phyloP scores from a whole-genome alignment of 2,113 vertebrate genomes.

The Mixornis gularis region DNA sequence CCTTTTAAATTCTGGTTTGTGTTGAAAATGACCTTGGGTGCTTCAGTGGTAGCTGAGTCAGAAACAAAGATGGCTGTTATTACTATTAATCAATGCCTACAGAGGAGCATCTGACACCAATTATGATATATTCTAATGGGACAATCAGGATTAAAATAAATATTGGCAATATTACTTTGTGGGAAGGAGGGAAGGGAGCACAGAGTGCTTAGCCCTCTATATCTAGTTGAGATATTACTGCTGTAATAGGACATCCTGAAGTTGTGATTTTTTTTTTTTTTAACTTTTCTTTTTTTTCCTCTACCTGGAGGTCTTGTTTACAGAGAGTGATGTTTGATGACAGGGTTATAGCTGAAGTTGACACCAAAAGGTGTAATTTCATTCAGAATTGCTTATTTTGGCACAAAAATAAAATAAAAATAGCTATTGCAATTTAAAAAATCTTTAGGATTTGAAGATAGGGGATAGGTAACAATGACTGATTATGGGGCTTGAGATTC shows the following conservation, averaged over 20 bases:
- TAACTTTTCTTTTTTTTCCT: accelerated
- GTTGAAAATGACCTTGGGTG: background rate
- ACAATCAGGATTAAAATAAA: background rate
- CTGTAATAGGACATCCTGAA: background rate
- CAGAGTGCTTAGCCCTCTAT: background rate
- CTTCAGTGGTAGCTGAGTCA: background rate
- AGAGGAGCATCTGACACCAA: background rate
- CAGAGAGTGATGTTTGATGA: background rate
- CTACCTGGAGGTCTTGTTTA: background rate
- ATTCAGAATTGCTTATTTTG: background rate
- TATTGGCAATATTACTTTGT: background rate
- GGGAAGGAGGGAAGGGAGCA: background rate
- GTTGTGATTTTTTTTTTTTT: too few species aligned
- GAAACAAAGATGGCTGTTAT: background rate
- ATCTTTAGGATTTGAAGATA: background rate
- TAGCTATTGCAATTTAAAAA: background rate
- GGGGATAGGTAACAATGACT: background rate
- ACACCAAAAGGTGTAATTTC: background rate
- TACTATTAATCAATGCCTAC: background rate
- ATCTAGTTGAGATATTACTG: background rate
- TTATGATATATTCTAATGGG: background rate
- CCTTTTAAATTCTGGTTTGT: background rate
- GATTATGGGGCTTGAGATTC: constrained; percentile 25
- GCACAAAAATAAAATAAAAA: background rate
- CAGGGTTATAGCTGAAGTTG: background rate